A percentile compares a stretch with the other conserved stretches of the same genome.
These are phyloP conservation scores for Caenorhabditis angaria DNA, from an alignment of 2,888 invertebrate genomes.

Conservation along the genomic window DNA sequence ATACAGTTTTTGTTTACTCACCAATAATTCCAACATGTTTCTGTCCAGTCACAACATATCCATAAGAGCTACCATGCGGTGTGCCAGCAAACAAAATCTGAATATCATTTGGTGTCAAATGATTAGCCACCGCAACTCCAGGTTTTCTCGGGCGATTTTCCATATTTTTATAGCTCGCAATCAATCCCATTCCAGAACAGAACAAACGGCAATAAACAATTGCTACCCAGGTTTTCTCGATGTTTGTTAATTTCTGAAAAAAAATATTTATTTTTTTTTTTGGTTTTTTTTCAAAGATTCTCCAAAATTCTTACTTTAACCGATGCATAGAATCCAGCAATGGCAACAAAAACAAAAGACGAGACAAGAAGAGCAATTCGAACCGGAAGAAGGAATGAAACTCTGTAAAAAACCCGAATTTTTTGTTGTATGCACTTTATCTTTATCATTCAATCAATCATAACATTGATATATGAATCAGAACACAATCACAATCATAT, in stretches of 20 bases:
- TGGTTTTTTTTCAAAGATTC: background rate
- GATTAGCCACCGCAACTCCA: conserved; percentile 64
- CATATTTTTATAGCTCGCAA: conserved; percentile 53
- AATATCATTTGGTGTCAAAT: conserved; percentile 66
- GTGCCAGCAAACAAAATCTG: conserved; percentile 65
- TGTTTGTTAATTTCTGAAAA: conserved; percentile 35
- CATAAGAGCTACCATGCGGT: conserved; percentile 50
- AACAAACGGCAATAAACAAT: conserved; percentile 63
- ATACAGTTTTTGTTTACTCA: conserved; percentile 9
- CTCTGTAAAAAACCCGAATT: conserved; percentile 21
- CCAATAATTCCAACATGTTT: conserved; percentile 61
- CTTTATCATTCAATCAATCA: background rate
- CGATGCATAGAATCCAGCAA: conserved; percentile 53
- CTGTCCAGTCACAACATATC: conserved; percentile 66
- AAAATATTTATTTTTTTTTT: background rate
- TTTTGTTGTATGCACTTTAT: background rate
- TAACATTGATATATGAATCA: background rate
- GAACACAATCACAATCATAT: background rate
- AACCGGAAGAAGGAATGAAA: conserved; percentile 56
- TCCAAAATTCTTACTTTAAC: conserved; percentile 23
- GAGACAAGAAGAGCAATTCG: conserved; percentile 52
- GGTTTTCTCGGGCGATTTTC: conserved; percentile 56
- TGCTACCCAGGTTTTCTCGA: conserved; percentile 51
- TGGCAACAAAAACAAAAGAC: conserved; percentile 61
- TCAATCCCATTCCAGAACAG: conserved; percentile 59